phyloP scores from a whole-genome alignment of 2,888 invertebrate genomes.

The Frankliniella intonsa region DNA sequence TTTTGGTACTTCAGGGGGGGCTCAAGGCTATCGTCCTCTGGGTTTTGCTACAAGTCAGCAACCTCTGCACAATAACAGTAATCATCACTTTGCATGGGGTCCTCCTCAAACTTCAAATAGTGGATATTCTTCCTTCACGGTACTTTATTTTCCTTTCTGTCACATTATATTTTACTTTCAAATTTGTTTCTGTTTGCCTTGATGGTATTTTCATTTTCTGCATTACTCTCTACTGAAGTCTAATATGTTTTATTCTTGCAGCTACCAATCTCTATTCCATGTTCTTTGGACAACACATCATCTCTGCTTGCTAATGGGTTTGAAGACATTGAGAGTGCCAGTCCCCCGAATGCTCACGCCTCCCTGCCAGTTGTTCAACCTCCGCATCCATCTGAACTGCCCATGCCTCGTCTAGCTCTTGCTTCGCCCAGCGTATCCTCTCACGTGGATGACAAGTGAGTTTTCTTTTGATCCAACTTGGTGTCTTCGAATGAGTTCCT shows the following conservation, averaged over 20 bases:
- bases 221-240: no score
- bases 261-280: conserved; percentile 35
- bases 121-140: conserved; percentile 4
- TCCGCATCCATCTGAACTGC: conserved; percentile 38
- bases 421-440: conserved; percentile 27
- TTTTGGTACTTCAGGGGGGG: background rate
- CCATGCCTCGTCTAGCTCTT: conserved; percentile 34
- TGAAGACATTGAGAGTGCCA: conserved; percentile 34
- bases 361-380: conserved; percentile 32
- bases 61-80: background rate
- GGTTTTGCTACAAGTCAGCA: conserved; percentile 13
- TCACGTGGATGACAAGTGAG: conserved; percentile 12
- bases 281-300: no score
- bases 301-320: conserved; percentile 31
- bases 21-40: background rate
- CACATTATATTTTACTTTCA: background rate
- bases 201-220: conserved; percentile 15
- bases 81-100: conserved; percentile 19
- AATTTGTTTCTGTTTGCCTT: background rate
- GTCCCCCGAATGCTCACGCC: conserved; percentile 30
- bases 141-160: conserved; percentile 30
- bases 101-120: background rate
- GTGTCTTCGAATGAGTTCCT: background rate
- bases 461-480: background rate
- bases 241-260: conserved; percentile 29